Conservation (phyloP, 1,140 invertebrate species). For the Scaptomyza graminum region DNA sequence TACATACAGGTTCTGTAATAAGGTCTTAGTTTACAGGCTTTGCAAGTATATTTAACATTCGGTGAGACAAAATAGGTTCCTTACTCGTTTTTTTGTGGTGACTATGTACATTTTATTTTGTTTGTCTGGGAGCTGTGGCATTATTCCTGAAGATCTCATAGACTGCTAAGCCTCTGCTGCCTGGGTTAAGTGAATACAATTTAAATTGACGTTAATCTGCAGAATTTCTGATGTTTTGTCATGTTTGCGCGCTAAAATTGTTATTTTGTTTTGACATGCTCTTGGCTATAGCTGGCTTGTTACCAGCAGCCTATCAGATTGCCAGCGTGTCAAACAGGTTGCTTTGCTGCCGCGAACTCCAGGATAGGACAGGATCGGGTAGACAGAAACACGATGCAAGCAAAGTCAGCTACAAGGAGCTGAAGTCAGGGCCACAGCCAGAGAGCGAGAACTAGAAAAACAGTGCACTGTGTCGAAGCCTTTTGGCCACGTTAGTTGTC, state of each 20-base stretch:
- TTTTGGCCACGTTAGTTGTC: conserved; percentile 65
- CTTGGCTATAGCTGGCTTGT: conserved; percentile 62
- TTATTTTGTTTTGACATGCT: conserved; percentile 83
- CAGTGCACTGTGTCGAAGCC: conserved; percentile 25
- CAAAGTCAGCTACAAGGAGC: conserved; percentile 26
- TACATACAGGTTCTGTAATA: too few relatives aligned
- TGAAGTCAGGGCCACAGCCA: conserved; percentile 9
- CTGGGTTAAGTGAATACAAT: conserved; percentile 77
- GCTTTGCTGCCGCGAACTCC: conserved; percentile 19
- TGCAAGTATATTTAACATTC: background rate
- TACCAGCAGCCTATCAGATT: conserved; percentile 42
- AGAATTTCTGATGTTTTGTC: conserved; percentile 82
- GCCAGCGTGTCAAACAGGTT: conserved; percentile 15
- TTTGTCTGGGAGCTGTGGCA: conserved; percentile 40
- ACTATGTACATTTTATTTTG: conserved; percentile 71
- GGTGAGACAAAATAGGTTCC: background rate
- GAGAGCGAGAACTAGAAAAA: conserved; percentile 5
- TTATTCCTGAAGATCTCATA: conserved; percentile 57
- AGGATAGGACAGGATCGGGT: conserved; percentile 38
- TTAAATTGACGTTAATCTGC: conserved; percentile 82
- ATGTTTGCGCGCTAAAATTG: conserved; percentile 82
- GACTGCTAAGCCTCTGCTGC: conserved; percentile 49
- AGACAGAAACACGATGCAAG: conserved; percentile 30
- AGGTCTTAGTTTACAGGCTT: too few relatives aligned
- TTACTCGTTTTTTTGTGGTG: conserved; percentile 20